Conservation (phyloP, 2,888 invertebrate species). For the Ligdia adustata region DNA sequence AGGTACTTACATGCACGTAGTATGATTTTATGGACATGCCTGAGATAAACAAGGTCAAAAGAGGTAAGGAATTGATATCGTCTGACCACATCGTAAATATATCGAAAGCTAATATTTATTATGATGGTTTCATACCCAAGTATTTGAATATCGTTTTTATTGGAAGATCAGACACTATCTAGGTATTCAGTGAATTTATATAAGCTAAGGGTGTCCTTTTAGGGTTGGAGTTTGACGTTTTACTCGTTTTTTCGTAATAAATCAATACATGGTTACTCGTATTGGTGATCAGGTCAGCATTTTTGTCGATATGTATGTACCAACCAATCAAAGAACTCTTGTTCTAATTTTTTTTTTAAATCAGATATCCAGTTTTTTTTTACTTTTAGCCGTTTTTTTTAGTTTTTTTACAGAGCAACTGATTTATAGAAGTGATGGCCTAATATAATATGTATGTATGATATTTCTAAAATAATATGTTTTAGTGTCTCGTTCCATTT, state of each 20-base stretch:
- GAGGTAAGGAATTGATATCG: conserved; percentile 1
- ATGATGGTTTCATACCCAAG: background rate
- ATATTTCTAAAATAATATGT: background rate
- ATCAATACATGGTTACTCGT: background rate
- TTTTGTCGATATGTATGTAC: too few species aligned
- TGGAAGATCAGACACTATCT: too few species aligned
- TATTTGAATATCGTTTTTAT: background rate
- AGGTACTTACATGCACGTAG: background rate
- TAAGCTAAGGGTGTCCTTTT: background rate
- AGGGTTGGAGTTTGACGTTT: background rate
- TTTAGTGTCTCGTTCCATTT: background rate
- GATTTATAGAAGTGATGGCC: too few species aligned
- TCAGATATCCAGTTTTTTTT: too few species aligned
- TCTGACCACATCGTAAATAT: conserved; percentile 6
- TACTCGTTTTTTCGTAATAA: background rate
- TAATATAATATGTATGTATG: too few species aligned
- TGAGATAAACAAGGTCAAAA: background rate
- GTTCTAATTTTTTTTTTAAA: too few species aligned
- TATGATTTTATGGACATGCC: conserved; percentile 1
- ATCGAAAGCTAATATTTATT: conserved; percentile 4
- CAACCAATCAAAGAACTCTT: too few species aligned
- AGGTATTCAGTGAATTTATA: too few species aligned
- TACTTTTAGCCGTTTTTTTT: too few species aligned
- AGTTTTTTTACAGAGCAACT: too few species aligned
- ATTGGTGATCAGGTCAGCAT: background rate